Conservation (phyloP, 1,140 invertebrate genomes). For the Oncopodura yosiiana region DNA sequence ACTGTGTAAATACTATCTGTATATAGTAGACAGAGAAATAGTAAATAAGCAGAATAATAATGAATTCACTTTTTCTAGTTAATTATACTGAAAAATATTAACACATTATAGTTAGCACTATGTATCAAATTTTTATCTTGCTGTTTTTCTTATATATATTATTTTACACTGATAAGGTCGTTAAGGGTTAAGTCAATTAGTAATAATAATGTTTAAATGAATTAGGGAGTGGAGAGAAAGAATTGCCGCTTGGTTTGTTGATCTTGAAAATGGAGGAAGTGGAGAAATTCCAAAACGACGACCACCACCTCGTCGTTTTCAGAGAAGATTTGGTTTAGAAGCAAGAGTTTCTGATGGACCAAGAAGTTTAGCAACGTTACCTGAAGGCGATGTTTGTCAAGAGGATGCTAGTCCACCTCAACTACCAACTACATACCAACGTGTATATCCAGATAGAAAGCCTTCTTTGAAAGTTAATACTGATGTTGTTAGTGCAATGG, state of each 20-base stretch:
- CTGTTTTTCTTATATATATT: too few species aligned
- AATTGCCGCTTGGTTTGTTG: conserved; percentile 80
- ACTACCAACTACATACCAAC: conserved; percentile 45
- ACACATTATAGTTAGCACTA: too few species aligned
- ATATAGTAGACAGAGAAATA: too few species aligned
- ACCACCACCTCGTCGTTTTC: conserved; percentile 52
- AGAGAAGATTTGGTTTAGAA: conserved; percentile 61
- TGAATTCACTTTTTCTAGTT: too few species aligned
- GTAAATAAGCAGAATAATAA: too few species aligned
- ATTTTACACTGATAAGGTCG: too few species aligned
- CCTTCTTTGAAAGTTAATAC: conserved; percentile 66
- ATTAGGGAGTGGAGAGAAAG: conserved; percentile 70
- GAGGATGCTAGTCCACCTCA: conserved; percentile 36
- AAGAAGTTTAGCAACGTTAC: conserved; percentile 53
- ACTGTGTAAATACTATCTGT: too few species aligned
- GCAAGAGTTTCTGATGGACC: conserved; percentile 61
- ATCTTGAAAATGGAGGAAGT: conserved; percentile 67
- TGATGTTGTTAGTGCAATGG: conserved; percentile 71
- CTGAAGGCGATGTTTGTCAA: conserved; percentile 51
- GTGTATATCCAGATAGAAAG: conserved; percentile 65
- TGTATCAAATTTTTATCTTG: too few species aligned
- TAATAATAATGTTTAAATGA: conserved; percentile 25
- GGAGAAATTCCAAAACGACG: conserved; percentile 54
- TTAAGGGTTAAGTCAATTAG: too few species aligned
- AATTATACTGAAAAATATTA: too few species aligned